phyloP scores from a whole-genome alignment of 1,140 invertebrate species.

The honey bee (Apis mellifera) region DNA sequence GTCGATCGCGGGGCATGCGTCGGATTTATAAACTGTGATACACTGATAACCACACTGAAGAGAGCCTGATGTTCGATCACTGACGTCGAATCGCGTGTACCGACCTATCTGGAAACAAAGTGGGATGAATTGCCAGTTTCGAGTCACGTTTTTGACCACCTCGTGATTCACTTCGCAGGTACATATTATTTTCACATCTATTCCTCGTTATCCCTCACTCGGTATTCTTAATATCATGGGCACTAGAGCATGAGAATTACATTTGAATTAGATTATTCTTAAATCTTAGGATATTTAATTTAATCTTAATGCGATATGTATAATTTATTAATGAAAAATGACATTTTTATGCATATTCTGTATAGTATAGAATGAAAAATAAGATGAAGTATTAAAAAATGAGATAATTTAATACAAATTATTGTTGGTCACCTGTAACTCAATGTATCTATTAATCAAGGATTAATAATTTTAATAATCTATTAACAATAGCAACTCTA shows the following conservation, averaged over 20 bases:
- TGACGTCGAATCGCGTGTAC: constrained; percentile 23
- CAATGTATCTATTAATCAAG: neutral
- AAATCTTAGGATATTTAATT: too few species aligned
- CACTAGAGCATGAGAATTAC: neutral
- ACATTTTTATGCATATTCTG: too few species aligned
- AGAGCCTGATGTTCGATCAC: constrained; percentile 39
- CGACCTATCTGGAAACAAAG: constrained; percentile 16
- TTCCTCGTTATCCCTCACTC: too few species aligned
- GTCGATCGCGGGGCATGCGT: constrained; percentile 58
- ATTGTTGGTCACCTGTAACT: too few species aligned
- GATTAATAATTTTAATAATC: neutral
- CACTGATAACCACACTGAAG: constrained; percentile 36
- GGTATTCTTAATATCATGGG: neutral
- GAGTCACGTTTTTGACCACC: constrained; percentile 32
- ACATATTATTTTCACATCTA: neutral
- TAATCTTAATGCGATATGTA: too few species aligned
- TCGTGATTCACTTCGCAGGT: constrained; percentile 54
- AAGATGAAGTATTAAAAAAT: too few species aligned
- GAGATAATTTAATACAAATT: too few species aligned
- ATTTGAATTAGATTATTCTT: too few species aligned
- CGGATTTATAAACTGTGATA: constrained; percentile 59
- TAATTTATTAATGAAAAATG: too few species aligned
- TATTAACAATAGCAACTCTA: neutral
- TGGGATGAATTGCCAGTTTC: constrained; percentile 45
- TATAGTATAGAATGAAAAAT: too few species aligned